These are phyloP conservation scores for Nipponia nippon DNA, from an alignment of 2,113 vertebrate species.

Conservation along the genomic window DNA sequence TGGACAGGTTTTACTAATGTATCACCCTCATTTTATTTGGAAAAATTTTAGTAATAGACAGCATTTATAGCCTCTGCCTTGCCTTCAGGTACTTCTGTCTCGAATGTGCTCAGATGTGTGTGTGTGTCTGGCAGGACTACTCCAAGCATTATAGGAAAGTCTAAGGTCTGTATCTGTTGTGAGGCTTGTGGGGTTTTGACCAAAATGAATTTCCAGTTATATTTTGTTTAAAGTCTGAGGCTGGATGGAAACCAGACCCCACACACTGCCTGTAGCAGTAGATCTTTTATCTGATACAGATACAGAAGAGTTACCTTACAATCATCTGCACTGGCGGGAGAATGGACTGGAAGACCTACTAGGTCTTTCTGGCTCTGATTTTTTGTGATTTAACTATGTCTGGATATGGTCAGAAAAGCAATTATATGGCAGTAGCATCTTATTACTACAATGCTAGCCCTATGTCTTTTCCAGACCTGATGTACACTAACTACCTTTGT, in stretches of 20 bases:
- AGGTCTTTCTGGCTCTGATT: neutral
- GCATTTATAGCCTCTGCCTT: neutral
- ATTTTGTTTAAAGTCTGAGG: conserved; percentile 52
- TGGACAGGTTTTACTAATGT: neutral
- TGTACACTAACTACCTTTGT: neutral
- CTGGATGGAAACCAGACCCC: conserved; percentile 33
- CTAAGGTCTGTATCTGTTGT: neutral
- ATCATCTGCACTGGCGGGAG: neutral
- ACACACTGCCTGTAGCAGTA: neutral
- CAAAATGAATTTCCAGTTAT: conserved; percentile 5
- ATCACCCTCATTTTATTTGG: neutral
- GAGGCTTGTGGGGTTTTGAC: neutral
- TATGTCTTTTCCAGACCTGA: neutral
- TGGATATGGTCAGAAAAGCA: neutral
- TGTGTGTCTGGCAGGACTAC: conserved; percentile 1
- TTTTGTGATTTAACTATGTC: neutral
- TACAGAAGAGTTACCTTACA: neutral
- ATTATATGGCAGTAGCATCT: neutral
- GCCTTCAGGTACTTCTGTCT: neutral
- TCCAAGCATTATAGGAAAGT: conserved; percentile 10
- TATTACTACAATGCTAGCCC: neutral
- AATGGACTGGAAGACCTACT: neutral
- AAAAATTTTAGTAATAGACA: neutral
- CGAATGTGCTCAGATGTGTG: neutral
- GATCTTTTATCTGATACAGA: neutral